These are phyloP conservation scores for Betta splendens DNA, from an alignment of 2,797 vertebrate species.

Conservation along the genomic window DNA sequence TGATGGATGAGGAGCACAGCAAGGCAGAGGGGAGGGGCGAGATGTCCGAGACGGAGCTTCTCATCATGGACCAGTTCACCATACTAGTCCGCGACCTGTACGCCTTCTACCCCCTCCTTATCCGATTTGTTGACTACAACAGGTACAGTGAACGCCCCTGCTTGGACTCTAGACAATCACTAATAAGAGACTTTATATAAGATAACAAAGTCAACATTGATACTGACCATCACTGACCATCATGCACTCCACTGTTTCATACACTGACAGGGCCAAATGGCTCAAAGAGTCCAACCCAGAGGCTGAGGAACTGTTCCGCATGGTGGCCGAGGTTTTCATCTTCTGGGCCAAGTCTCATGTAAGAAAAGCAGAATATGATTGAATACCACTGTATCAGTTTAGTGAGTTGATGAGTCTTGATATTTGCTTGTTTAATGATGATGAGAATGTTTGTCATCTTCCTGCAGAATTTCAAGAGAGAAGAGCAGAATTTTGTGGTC, in stretches of 20 bases:
- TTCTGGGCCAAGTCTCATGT: constrained; percentile 98
- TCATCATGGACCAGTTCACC: constrained; percentile 96
- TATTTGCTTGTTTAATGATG: no score
- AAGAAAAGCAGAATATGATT: constrained; percentile 57
- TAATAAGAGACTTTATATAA: no score
- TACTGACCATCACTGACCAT: no score
- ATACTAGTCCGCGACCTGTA: constrained; percentile 92
- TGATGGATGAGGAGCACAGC: constrained; percentile 93
- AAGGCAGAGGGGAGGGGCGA: constrained; percentile 93
- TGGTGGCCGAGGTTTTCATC: constrained; percentile 97
- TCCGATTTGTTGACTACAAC: constrained; percentile 97
- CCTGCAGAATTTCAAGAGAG: constrained; percentile 94
- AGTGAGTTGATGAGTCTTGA: no score
- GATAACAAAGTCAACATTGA: not conserved
- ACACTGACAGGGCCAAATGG: constrained; percentile 87
- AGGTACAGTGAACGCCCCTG: constrained; percentile 75
- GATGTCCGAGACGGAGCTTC: constrained; percentile 95
- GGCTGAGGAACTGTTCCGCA: constrained; percentile 92
- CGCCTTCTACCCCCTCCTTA: constrained; percentile 95
- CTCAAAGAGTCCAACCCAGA: constrained; percentile 92
- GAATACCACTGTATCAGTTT: not conserved
- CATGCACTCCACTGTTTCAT: not conserved
- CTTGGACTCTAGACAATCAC: no score
- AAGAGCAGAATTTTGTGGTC: constrained; percentile 97
- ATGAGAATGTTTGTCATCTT: constrained; percentile 7